phyloP scores from a whole-genome alignment of 1,140 invertebrate genomes.

The Conus ventricosus region DNA sequence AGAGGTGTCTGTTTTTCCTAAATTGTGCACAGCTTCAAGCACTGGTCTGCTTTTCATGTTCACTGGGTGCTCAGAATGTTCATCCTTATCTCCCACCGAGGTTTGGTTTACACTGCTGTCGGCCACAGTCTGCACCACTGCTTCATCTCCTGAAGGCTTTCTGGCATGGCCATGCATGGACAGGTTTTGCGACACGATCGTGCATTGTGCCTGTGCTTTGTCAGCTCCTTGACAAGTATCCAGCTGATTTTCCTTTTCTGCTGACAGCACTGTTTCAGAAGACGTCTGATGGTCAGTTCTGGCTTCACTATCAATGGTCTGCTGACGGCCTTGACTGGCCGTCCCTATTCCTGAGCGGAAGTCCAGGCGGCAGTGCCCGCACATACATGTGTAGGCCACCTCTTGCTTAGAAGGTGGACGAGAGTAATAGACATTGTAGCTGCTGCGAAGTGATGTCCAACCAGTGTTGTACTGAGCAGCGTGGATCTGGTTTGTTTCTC shows the following conservation, averaged over 20 bases:
- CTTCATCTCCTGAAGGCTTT: neutral
- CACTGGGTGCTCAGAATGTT: neutral
- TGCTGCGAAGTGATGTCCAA: neutral
- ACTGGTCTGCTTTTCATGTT: neutral
- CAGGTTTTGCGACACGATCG: neutral
- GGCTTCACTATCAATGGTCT: neutral
- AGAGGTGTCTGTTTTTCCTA: neutral
- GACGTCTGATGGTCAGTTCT: too few species aligned
- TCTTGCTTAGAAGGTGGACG: neutral
- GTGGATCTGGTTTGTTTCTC: neutral
- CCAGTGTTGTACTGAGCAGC: neutral
- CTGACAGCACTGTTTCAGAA: neutral
- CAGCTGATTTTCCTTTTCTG: neutral
- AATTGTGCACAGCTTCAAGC: neutral
- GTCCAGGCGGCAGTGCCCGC: constrained; percentile 6
- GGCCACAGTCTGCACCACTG: neutral
- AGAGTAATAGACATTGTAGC: neutral
- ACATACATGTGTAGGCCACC: constrained; percentile 22
- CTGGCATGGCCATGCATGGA: neutral
- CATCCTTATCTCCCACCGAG: neutral
- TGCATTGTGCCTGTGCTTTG: neutral
- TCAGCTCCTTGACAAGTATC: neutral
- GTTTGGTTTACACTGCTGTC: neutral
- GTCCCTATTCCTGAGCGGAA: neutral
- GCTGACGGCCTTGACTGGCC: neutral